Evolutionary conservation across 2,113 vertebrate genomes (phyloP).

Genomic region (Rhea americana): DNA sequence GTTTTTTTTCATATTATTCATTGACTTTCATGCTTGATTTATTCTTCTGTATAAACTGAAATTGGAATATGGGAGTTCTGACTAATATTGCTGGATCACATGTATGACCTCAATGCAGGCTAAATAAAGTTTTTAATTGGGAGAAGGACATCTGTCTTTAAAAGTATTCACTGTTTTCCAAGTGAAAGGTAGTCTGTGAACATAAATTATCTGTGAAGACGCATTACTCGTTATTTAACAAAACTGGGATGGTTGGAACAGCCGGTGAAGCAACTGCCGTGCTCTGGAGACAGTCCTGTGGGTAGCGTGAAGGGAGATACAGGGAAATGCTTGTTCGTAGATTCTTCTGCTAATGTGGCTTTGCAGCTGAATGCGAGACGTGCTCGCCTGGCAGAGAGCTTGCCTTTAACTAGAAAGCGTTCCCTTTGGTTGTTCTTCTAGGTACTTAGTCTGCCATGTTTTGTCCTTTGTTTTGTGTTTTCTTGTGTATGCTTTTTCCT

Average conservation of each 20-base stretch:
- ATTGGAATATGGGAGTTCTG: slow-evolving; percentile 14
- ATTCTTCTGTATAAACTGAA: slow-evolving; percentile 20
- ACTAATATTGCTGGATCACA: neutral
- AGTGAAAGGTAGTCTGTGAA: neutral
- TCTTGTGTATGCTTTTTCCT: slow-evolving; percentile 44
- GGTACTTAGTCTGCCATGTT: slow-evolving; percentile 40
- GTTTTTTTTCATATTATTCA: neutral
- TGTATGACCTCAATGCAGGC: neutral
- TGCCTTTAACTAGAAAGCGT: slow-evolving; percentile 16
- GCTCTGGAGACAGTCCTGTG: neutral
- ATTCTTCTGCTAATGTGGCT: slow-evolving; percentile 1
- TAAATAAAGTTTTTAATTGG: neutral
- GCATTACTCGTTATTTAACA: neutral
- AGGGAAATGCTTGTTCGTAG: neutral
- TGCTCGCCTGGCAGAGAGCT: neutral
- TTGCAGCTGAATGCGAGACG: slow-evolving; percentile 5
- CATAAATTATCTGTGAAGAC: neutral
- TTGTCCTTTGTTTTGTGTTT: slow-evolving; percentile 20
- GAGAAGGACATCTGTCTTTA: neutral
- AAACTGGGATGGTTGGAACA: neutral
- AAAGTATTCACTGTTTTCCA: neutral
- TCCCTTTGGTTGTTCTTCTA: slow-evolving; percentile 4
- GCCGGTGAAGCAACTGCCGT: neutral
- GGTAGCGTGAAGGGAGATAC: neutral
- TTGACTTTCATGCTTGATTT: slow-evolving; percentile 22